phyloP scores from a whole-genome alignment of 2,888 invertebrate genomes.

The Torymus tubicola region DNA sequence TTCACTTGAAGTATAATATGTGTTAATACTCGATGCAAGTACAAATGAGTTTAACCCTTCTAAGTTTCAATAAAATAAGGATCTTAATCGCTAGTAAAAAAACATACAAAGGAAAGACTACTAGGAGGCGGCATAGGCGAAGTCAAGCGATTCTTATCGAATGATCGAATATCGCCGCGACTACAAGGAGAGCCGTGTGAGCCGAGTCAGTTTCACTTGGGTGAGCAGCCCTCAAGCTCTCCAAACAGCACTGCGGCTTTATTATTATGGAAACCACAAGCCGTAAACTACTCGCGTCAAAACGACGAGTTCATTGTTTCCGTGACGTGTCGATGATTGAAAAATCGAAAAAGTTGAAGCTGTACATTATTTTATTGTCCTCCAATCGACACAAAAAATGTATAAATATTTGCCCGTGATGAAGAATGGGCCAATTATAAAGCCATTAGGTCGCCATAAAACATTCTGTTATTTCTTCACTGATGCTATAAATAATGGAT shows the following conservation, averaged over 20 bases:
- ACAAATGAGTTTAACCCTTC: too few relatives aligned
- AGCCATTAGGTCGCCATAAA: too few relatives aligned
- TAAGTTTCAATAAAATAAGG: too few relatives aligned
- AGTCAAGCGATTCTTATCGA: slow-evolving; percentile 26
- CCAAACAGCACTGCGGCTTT: slow-evolving; percentile 1
- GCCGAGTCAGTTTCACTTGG: slow-evolving; percentile 21
- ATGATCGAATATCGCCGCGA: slow-evolving; percentile 3
- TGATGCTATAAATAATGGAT: too few relatives aligned
- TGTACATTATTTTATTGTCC: too few relatives aligned
- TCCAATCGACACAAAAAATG: too few relatives aligned
- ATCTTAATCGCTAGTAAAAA: not conserved
- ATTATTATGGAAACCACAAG: not conserved
- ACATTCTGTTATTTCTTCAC: too few relatives aligned
- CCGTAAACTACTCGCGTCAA: slow-evolving; percentile 20
- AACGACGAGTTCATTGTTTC: slow-evolving; percentile 41
- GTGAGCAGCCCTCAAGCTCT: not conserved
- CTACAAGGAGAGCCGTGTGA: not conserved
- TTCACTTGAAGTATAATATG: too few relatives aligned
- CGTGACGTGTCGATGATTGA: slow-evolving; percentile 34
- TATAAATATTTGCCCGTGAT: too few relatives aligned
- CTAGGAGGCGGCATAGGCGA: not conserved
- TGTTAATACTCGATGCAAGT: too few relatives aligned
- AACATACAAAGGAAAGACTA: not conserved
- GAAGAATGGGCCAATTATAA: too few relatives aligned
- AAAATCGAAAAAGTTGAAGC: slow-evolving; percentile 13